phyloP scores from a whole-genome alignment of 2,797 vertebrate genomes.

The Pseudocheirus occidentalis region DNA sequence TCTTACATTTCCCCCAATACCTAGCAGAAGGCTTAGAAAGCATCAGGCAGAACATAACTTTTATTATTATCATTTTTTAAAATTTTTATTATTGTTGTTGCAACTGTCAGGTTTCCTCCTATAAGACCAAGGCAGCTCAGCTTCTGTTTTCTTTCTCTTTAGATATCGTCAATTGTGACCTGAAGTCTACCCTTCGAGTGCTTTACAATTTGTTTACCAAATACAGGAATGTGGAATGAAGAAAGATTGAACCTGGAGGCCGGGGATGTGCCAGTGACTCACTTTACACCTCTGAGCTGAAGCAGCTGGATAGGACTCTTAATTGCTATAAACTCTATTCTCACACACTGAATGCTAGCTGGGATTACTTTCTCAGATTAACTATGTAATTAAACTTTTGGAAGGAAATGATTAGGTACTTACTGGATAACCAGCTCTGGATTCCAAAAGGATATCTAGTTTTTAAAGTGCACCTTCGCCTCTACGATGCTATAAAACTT shows the following conservation, averaged over 20 bases:
- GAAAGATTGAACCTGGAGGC: not conserved
- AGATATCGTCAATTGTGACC: constrained; percentile 99
- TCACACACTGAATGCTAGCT: constrained; percentile 63
- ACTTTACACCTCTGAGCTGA: not conserved
- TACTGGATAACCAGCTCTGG: constrained; percentile 19
- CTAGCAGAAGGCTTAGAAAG: not conserved
- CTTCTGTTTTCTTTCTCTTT: constrained; percentile 66
- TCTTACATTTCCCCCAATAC: not conserved
- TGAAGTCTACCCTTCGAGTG: constrained; percentile 96
- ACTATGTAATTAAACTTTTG: constrained; percentile 47
- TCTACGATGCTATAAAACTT: not conserved
- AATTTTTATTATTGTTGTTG: not conserved
- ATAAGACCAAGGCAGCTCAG: constrained; percentile 2
- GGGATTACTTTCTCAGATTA: constrained; percentile 54
- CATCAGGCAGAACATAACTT: not conserved
- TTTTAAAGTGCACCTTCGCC: not conserved
- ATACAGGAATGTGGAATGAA: constrained; percentile 95
- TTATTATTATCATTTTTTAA: not conserved
- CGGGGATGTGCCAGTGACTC: not conserved
- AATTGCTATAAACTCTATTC: constrained; percentile 54
- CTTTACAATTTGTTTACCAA: constrained; percentile 98
- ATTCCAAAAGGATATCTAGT: not conserved
- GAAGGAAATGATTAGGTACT: constrained; percentile 54
- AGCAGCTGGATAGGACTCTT: constrained; percentile 46
- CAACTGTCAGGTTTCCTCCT: not conserved